Base-by-base conservation (phyloP, 2,113 vertebrate species). In the Paradisaea rubra region DNA sequence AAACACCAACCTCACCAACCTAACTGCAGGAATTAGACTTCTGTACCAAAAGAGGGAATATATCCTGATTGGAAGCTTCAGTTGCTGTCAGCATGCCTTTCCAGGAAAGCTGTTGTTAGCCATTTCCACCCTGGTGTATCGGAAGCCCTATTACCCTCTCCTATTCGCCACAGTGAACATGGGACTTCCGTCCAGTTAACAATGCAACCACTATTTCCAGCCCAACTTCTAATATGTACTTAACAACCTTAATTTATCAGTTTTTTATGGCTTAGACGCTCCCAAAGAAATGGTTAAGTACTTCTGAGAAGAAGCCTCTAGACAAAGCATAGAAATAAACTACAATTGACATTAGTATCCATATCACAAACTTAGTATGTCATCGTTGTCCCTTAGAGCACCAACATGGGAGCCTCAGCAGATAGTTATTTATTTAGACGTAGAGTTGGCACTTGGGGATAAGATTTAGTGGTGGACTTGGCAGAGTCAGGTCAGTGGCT, bases 271-370 rank as follows among this genome's bases (percentile, higher is more conserved):
- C 70, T 91, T 45, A 53, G 18, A 44, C 24, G 33, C 57, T 76
- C 41, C 10, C 63, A 81, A 72, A 86, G 30, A 86, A 78, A 81
- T 24, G 24, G 15, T 65, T 65, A 79, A 53, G 21, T 61, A 69
- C 17, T 72, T 81, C 66, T 61, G 53, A 68, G 57, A 92, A 88
- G 49, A 92, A 79, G 83, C 19, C 8, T 81, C 61, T 77, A 89
- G 63, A 77, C 9, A 92, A 91, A 93, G 33, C 76, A 82, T 0
- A 93, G 69, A 93, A 96, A 86, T 85, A 78, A 91, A 91, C 50
- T 28, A 35, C 15, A 84, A 53, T 79, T 39, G 16, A 37, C 28
- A 78, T 57, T 41, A 86, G 7, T 33, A 15, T 72, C 56, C 21
- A 11, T 72, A 89, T 71, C 66, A 82, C 54, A 91, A 94, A 53